phyloP scores from a whole-genome alignment of 35 echinoderm and acorn worm species.

The Holothuria glaberrima region DNA sequence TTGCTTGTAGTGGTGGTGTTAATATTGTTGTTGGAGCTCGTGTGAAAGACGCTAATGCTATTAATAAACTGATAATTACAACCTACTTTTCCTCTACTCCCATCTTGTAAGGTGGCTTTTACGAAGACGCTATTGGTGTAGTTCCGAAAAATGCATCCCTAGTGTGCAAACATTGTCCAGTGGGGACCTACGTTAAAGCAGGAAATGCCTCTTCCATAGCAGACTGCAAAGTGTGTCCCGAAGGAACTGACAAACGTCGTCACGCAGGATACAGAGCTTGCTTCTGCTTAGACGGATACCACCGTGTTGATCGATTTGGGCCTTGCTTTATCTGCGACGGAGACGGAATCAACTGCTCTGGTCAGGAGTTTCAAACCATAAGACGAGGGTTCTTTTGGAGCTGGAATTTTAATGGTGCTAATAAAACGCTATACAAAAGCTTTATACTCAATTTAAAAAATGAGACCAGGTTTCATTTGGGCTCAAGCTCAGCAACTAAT shows the following conservation, averaged over 20 bases:
- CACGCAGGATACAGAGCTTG: conserved; percentile 9
- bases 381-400: not conserved
- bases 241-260: not conserved
- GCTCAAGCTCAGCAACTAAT: not conserved
- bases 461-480: no score
- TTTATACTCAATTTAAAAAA: not conserved
- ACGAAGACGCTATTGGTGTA: not conserved
- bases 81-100: no score
- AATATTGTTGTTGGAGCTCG: no score
- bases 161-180: not conserved
- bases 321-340: not conserved
- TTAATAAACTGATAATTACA: no score
- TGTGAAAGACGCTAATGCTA: no score
- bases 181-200: not conserved
- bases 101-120: conserved; percentile 20
- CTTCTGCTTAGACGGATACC: not conserved
- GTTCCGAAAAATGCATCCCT: not conserved
- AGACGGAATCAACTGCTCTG: not conserved
- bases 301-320: not conserved
- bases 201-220: not conserved
- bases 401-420: not conserved
- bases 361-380: not conserved
- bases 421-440: not conserved
- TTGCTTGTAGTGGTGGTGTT: no score
- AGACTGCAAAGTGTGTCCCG: not conserved